Conservation (phyloP, 2,888 invertebrate genomes). For the Cyclophora punctaria region DNA sequence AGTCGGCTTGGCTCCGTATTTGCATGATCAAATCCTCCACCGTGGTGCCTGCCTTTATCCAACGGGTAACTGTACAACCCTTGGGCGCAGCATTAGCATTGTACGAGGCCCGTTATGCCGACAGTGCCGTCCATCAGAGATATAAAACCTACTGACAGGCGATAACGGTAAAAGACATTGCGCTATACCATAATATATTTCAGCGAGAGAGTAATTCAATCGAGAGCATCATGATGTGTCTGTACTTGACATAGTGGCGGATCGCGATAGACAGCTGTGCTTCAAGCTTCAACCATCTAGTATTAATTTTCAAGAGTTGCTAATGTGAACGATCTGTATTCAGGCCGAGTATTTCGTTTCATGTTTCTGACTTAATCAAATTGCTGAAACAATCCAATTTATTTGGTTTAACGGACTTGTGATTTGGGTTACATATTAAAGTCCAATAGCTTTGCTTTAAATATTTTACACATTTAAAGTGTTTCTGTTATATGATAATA, state of each 20-base stretch:
- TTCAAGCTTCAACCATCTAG: conserved; percentile 22
- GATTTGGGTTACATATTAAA: no score
- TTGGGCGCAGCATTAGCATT: conserved; percentile 27
- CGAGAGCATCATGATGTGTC: conserved; percentile 28
- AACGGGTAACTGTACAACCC: conserved; percentile 32
- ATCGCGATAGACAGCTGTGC: conserved; percentile 12
- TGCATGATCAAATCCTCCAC: no score
- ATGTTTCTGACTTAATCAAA: no score
- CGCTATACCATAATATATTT: conserved; percentile 6
- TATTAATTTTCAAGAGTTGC: conserved; percentile 12
- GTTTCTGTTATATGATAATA: background rate
- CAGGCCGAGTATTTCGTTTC: conserved; percentile 9
- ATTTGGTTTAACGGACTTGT: no score
- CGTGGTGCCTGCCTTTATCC: conserved; percentile 1
- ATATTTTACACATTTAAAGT: no score
- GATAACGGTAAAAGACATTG: conserved; percentile 57
- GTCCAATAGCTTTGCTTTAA: no score
- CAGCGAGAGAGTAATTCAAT: conserved; percentile 30
- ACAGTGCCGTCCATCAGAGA: conserved; percentile 52
- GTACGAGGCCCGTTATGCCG: conserved; percentile 45
- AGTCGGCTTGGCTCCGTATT: no score
- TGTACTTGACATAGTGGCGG: conserved; percentile 25
- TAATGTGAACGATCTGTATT: conserved; percentile 33
- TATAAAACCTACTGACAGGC: conserved; percentile 53
- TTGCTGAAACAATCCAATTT: no score